These are phyloP conservation scores for Drosophila emarginata DNA, from an alignment of 2,888 invertebrate genomes.

Conservation along the genomic window DNA sequence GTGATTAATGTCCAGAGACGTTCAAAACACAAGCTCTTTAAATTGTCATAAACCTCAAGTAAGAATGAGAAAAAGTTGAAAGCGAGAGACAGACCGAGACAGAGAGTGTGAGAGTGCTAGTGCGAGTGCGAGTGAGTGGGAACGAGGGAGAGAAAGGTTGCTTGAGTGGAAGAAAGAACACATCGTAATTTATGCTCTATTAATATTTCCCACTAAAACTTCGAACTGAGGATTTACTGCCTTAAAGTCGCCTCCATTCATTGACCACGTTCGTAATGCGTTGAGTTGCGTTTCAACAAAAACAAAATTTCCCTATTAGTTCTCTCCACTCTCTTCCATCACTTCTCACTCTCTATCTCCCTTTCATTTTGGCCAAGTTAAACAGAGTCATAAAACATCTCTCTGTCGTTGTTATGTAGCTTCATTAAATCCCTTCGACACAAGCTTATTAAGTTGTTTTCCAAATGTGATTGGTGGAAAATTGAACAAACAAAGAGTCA, in stretches of 20 bases:
- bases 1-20: constrained; percentile 66
- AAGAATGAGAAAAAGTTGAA: constrained; percentile 26
- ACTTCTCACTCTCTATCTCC: not conserved
- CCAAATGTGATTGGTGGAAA: not conserved
- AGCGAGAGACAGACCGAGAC: not conserved
- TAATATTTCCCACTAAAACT: constrained; percentile 68
- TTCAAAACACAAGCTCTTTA: constrained; percentile 56
- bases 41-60: constrained; percentile 64
- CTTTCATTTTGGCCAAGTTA: not conserved
- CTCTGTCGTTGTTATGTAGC: not conserved
- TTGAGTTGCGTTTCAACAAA: constrained; percentile 10
- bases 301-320: not conserved
- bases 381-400: not conserved
- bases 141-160: not conserved
- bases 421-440: not conserved
- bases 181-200: constrained; percentile 76
- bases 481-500: constrained; percentile 10
- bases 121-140: no score
- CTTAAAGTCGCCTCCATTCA: constrained; percentile 2
- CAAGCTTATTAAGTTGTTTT: not conserved
- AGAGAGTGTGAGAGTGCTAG: not conserved
- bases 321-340: not conserved
- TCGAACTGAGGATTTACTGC: constrained; percentile 6
- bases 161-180: constrained; percentile 25
- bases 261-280: constrained; percentile 11